Percentiles rank a stretch among this genome's conserved stretches.
These are phyloP conservation scores for Apotomis turbidana DNA, from an alignment of 2,888 invertebrate species.

Conservation along the genomic window DNA sequence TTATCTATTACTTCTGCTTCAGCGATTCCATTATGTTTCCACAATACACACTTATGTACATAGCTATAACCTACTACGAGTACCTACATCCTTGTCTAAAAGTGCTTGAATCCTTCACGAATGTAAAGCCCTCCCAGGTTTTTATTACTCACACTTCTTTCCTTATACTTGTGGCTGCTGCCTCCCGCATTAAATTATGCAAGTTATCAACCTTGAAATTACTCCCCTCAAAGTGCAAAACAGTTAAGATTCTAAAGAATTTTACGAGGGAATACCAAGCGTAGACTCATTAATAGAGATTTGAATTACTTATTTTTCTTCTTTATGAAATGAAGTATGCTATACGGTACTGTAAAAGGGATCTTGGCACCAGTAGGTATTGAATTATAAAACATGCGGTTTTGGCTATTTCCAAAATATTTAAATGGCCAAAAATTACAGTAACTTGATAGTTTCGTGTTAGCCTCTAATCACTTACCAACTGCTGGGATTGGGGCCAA, in stretches of 20 bases:
- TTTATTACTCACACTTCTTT: background rate
- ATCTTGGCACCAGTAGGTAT: too few species aligned
- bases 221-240: constrained; percentile 1
- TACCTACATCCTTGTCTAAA: background rate
- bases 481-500: too few species aligned
- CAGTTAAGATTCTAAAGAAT: background rate
- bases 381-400: too few species aligned
- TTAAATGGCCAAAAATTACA: too few species aligned
- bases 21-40: constrained; percentile 19
- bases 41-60: background rate
- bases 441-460: too few species aligned
- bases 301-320: background rate
- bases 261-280: background rate
- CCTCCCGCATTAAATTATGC: constrained; percentile 6
- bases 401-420: too few species aligned
- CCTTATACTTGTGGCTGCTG: background rate
- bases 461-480: too few species aligned
- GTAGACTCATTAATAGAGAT: background rate
- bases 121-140: too few species aligned
- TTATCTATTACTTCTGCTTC: constrained; percentile 25
- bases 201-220: constrained; percentile 13
- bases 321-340: background rate
- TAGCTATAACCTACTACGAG: too few species aligned
- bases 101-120: background rate
- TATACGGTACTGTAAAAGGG: too few species aligned